Evolutionary conservation across 2,113 vertebrate genomes (phyloP).

Genomic region (Melanostigma gelatinosum): DNA sequence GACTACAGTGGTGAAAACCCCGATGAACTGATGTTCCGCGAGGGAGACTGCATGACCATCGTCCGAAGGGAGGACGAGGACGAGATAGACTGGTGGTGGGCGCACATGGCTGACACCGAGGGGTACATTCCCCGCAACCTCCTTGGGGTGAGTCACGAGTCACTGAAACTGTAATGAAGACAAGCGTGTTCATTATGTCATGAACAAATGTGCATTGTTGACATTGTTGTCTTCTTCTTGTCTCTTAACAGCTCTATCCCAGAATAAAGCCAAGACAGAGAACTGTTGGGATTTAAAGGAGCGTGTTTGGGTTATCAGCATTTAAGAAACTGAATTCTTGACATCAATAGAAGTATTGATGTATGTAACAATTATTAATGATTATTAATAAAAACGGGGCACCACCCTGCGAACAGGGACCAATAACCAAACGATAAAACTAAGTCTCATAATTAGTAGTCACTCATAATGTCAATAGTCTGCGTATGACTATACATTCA

Average conservation of each 20-base stretch:
- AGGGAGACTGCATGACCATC: constrained; percentile 95
- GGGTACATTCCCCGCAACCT: constrained; percentile 95
- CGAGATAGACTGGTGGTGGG: constrained; percentile 98
- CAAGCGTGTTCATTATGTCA: background rate
- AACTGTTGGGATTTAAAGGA: no score
- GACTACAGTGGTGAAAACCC: constrained; percentile 88
- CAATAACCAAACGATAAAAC: no score
- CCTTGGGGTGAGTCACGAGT: constrained; percentile 88
- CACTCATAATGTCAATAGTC: no score
- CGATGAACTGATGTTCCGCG: constrained; percentile 89
- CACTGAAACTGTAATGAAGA: background rate
- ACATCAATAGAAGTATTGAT: no score
- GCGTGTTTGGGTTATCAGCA: no score
- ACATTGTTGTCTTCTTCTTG: constrained; percentile 8
- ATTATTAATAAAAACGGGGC: no score
- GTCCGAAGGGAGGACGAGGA: constrained; percentile 92
- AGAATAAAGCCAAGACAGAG: constrained; percentile 97
- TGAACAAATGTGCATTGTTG: background rate
- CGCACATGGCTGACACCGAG: constrained; percentile 87
- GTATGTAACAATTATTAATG: no score
- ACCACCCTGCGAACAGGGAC: no score
- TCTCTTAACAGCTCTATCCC: constrained; percentile 90
- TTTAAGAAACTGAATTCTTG: no score
- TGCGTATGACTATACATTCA: no score
- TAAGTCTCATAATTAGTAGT: no score